Evolutionary conservation across 2,888 invertebrate species (phyloP).

Genomic region (Drepanosiphum platanoidis): DNA sequence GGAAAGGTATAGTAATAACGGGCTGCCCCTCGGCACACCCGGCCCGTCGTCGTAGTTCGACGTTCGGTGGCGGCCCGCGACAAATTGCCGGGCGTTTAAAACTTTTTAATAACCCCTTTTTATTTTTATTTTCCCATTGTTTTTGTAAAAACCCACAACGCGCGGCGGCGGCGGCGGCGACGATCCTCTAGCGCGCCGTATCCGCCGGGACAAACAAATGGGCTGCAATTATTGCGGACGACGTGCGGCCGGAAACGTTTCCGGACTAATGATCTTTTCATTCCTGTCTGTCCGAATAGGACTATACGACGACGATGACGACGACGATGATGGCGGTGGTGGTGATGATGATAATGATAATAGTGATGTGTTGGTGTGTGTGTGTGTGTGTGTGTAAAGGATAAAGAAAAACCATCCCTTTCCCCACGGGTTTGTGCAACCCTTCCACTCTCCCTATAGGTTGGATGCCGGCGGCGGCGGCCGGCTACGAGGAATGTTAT

Average conservation of each 20-base stretch:
- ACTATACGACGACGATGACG: background rate
- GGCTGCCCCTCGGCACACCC: background rate
- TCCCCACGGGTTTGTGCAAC: background rate
- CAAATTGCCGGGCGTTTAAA: slow-evolving; percentile 54
- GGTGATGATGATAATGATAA: background rate
- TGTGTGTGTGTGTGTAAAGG: background rate
- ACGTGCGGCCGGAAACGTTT: slow-evolving; percentile 46
- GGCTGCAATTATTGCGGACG: slow-evolving; percentile 44
- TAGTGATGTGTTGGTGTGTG: too few relatives aligned
- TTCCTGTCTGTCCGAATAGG: slow-evolving; percentile 6
- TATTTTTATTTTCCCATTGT: slow-evolving; percentile 44
- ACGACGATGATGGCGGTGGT: background rate
- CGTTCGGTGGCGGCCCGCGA: slow-evolving; percentile 16
- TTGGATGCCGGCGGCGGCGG: background rate
- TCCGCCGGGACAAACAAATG: slow-evolving; percentile 44
- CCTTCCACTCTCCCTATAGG: slow-evolving; percentile 13
- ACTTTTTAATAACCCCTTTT: slow-evolving; percentile 61
- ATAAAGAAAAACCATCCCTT: slow-evolving; percentile 33
- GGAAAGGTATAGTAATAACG: slow-evolving; percentile 1
- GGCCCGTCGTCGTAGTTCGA: background rate
- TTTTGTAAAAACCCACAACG: slow-evolving; percentile 37
- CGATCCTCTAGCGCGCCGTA: background rate
- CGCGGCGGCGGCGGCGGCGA: background rate
- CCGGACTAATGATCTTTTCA: slow-evolving; percentile 52
- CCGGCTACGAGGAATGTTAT: slow-evolving; percentile 11